Evolutionary conservation across 2,113 vertebrate genomes (phyloP), one percentile per base, ranked within the genome.

Genomic region (Phaethon lepturus): DNA sequence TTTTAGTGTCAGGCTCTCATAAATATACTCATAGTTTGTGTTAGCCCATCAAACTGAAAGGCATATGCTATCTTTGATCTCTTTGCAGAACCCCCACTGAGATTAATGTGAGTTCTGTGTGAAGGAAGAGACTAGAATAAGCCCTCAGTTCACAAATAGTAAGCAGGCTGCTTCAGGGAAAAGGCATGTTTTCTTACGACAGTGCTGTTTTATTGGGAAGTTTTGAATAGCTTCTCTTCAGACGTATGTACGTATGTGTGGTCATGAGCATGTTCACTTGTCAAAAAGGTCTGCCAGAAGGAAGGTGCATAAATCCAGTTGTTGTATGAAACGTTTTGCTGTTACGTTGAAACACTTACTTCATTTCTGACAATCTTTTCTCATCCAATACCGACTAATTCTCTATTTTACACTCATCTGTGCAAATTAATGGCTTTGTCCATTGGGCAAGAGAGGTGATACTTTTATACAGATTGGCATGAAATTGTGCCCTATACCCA

Each of bases 11-110:
- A 95, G 64, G 88, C 68, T 94, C 44, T 86, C 85, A 86, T 67
- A 97, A 96, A 96, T 73, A 93, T 50, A 90, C 77, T 74, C 69
- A 33, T 94, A 93, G 92, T 93, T 90, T 96, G 83, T 96, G 93
- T 97, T 96, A 95, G 93, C 64, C 88, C 91, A 95, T 98, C 95
- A 97, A 97, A 95, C 60, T 96, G 97, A 97, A 97, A 97, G 95
- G 88, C 97, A 97, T 98, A 97, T 97, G 97, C 80, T 98, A 86
- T 90, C 96, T 95, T 96, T 96, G 96, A 97, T 97, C 97, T 97
- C 86, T 90, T 91, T 86, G 91, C 83, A 89, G 95, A 96, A 92
- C 77, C 93, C 95, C 97, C 19, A 14, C 92, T 95, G 97, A 96
- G 97, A 97, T 93, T 97, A 97, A 97, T 95, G 80, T 88, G 91